Base-by-base conservation (phyloP, 2,888 invertebrate genomes). In the Drymonia ruficornis region DNA sequence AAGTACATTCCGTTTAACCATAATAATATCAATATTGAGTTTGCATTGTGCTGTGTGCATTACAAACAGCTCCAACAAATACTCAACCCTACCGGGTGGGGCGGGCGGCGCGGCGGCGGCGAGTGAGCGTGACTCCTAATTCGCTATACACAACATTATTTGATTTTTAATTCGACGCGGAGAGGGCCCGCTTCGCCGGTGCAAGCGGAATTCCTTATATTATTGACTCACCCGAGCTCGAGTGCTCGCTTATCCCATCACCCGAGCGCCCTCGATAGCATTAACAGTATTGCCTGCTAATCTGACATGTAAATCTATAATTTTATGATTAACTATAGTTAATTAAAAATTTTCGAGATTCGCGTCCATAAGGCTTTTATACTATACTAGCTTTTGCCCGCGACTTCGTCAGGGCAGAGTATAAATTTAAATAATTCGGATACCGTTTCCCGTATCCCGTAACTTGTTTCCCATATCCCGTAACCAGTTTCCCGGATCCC, bases 81-180 rank as follows among this genome's bases (percentile, higher is more conserved):
- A 55, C 36, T 50, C 61, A 66, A 31, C 70, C 70, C 70, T 69
- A 55, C 29, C 13, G 12, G 16, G 44, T 29, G 31, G 19, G 18
- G 12, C 16, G 31, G 19, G 11, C 11, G 4, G 23, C 4, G 18
- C 49, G 34, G 23, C 23, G 23, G 23, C 31, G 38, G 46, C 31
- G 59, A 31, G 52, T 50, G 19, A 51, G 55, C 58, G 54, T 46
- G 51, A 52, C 59, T 66, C 57, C 77, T 85, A 85, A 86, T 87
- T 83, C 86, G 87, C 81, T 78, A 79, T 83, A 81, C 86, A 83
- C 86, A 84, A 84, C 86, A 89, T 91, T 91, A 90, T 91, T 91
- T 91, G 90, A 91, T 91, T 91, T 90, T 86, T 84, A 89, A 91
- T 91, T 89, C 76, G 85, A 63, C 42, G 42, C 16, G 42, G 16